Percentiles rank a stretch among this genome's conserved stretches.
phyloP scores from a whole-genome alignment of 2,888 invertebrate genomes.

The Callyntrura guangdongensis region DNA sequence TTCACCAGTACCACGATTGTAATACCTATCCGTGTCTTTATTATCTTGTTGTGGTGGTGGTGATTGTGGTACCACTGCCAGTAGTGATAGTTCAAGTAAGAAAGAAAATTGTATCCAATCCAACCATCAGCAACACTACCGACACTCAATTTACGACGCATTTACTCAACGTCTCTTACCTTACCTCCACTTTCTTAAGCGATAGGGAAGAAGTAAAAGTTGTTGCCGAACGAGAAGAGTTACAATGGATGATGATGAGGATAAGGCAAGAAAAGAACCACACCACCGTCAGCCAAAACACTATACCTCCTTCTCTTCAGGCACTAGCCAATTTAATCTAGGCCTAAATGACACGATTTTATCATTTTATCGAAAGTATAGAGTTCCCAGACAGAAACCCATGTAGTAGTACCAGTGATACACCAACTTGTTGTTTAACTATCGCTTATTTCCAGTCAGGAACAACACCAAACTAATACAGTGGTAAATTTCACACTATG shows the following conservation, averaged over 20 bases:
- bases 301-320: too few relatives aligned
- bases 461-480: too few relatives aligned
- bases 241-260: not conserved
- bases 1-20: not conserved
- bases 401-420: too few relatives aligned
- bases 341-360: not conserved
- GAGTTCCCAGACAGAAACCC: not conserved
- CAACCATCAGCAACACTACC: slow-evolving; percentile 17
- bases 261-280: not conserved
- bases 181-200: not conserved
- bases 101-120: slow-evolving; percentile 45
- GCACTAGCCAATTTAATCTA: slow-evolving; percentile 11
- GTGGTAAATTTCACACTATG: too few relatives aligned
- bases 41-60: not conserved
- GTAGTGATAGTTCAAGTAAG: not conserved
- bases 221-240: not conserved
- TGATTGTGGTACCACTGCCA: not conserved
- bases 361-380: not conserved
- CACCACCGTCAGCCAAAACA: not conserved
- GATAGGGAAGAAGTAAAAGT: slow-evolving; percentile 1
- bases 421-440: too few relatives aligned
- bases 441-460: too few relatives aligned
- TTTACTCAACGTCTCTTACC: slow-evolving; percentile 50
- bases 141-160: slow-evolving; percentile 73
- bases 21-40: not conserved